phyloP scores from a whole-genome alignment of 2,888 invertebrate species.

The Temnothorax unifasciatus region DNA sequence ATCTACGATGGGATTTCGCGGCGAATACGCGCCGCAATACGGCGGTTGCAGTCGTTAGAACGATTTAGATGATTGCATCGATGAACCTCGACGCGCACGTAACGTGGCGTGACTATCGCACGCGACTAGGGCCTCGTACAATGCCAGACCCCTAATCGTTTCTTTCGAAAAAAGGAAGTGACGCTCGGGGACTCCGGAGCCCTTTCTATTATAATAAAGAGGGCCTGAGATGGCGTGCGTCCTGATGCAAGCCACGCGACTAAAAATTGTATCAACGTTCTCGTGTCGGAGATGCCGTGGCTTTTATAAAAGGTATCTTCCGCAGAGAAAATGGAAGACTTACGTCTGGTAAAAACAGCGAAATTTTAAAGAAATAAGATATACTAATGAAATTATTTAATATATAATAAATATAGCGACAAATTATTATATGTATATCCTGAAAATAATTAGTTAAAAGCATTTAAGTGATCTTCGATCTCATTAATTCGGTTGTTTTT shows the following conservation, averaged over 20 bases:
- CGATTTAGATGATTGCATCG: conserved; percentile 81
- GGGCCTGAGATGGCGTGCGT: conserved; percentile 53
- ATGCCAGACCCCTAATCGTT: conserved; percentile 74
- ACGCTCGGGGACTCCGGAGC: conserved; percentile 42
- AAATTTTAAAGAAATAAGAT: not conserved
- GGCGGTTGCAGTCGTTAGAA: conserved; percentile 74
- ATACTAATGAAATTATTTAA: not conserved
- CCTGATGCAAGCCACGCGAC: conserved; percentile 79
- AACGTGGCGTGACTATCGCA: conserved; percentile 81
- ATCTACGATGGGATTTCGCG: conserved; percentile 30
- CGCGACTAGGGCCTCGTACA: conserved; percentile 76
- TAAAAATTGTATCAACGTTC: conserved; percentile 30
- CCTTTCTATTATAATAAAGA: conserved; percentile 65
- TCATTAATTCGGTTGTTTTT: not conserved
- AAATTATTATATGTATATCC: not conserved
- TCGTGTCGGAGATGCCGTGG: not conserved
- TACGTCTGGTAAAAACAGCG: not conserved
- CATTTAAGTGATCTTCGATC: not conserved
- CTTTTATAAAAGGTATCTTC: conserved; percentile 7
- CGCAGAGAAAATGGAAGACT: not conserved
- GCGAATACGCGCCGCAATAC: conserved; percentile 35
- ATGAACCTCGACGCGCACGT: conserved; percentile 61
- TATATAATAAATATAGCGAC: not conserved
- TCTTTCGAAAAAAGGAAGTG: conserved; percentile 61
- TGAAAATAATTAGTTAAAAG: not conserved